Evolutionary conservation across 2,113 vertebrate genomes (phyloP).

Genomic region (Apistogramma diplotaenia): DNA sequence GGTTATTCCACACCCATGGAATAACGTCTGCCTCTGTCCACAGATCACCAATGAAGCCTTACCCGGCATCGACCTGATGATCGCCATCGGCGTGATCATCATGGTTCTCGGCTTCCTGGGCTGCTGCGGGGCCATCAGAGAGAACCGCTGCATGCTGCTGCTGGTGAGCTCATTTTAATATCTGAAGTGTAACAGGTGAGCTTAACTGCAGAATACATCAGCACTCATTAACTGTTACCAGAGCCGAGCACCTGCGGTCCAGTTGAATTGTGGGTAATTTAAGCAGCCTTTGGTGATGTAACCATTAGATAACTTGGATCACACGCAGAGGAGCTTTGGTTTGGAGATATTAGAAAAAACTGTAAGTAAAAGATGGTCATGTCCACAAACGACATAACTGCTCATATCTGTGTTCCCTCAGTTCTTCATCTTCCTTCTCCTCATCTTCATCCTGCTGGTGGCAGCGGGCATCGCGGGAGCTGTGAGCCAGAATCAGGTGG

Average conservation of each 20-base stretch:
- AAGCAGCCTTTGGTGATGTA: too few relatives aligned
- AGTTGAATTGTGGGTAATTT: too few relatives aligned
- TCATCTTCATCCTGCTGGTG: conserved; percentile 75
- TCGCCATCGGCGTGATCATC: conserved; percentile 78
- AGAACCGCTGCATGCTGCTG: conserved; percentile 86
- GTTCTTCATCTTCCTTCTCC: conserved; percentile 73
- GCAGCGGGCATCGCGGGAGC: conserved; percentile 70
- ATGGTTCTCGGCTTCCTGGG: conserved; percentile 89
- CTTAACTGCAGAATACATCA: too few relatives aligned
- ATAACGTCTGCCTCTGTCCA: too few relatives aligned
- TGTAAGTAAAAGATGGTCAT: too few relatives aligned
- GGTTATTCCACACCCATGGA: too few relatives aligned
- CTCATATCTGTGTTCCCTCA: background rate
- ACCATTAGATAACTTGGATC: too few relatives aligned
- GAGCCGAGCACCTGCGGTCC: too few relatives aligned
- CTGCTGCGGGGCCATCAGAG: conserved; percentile 84
- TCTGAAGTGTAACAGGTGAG: too few relatives aligned
- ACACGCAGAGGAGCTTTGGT: too few relatives aligned
- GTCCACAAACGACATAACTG: background rate
- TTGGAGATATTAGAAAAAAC: too few relatives aligned
- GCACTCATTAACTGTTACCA: too few relatives aligned
- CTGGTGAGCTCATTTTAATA: conserved; percentile 78
- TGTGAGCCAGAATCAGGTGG: conserved; percentile 43
- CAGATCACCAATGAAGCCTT: conserved; percentile 43
- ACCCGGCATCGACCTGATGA: conserved; percentile 67